Percentiles rank a stretch among this genome's conserved stretches.
These are phyloP conservation scores for Aphyosemion australe DNA, from an alignment of 2,113 vertebrate species.

Conservation along the genomic window DNA sequence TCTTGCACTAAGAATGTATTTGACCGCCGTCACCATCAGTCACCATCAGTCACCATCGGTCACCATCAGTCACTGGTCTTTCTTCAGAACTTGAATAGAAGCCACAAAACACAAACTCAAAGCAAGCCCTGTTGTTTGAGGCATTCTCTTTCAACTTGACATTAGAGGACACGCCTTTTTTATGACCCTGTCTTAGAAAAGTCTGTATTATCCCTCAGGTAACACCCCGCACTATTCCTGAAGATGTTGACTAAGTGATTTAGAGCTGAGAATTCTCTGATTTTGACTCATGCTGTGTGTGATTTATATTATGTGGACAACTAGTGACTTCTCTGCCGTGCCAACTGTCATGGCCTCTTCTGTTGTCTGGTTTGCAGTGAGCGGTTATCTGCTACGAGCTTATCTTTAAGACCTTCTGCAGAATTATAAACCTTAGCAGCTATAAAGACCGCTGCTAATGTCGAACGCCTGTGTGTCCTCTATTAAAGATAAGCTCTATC, in stretches of 20 bases:
- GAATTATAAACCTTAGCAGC: constrained; percentile 42
- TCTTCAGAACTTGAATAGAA: constrained; percentile 41
- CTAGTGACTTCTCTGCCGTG: constrained; percentile 49
- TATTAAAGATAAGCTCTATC: constrained; percentile 55
- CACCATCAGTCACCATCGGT: constrained; percentile 65
- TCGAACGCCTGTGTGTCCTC: constrained; percentile 23
- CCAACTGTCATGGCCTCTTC: constrained; percentile 20
- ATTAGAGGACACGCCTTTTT: not conserved
- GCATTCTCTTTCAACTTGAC: constrained; percentile 8
- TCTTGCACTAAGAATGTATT: constrained; percentile 54
- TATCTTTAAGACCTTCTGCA: constrained; percentile 65
- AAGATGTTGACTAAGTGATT: constrained; percentile 37
- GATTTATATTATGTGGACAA: constrained; percentile 42
- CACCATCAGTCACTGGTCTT: constrained; percentile 56
- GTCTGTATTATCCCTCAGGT: constrained; percentile 19
- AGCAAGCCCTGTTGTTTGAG: not conserved
- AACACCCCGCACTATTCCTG: constrained; percentile 1
- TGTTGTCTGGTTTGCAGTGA: constrained; percentile 37
- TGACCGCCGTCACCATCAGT: constrained; percentile 56
- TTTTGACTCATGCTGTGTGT: constrained; percentile 49
- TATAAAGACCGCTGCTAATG: constrained; percentile 42
- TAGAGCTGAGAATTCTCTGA: constrained; percentile 31
- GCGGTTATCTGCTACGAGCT: constrained; percentile 47
- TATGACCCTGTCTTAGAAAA: constrained; percentile 3
- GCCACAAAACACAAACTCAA: constrained; percentile 35